Base-by-base conservation (phyloP, 2,888 invertebrate species). In the Xylophagus ater region DNA sequence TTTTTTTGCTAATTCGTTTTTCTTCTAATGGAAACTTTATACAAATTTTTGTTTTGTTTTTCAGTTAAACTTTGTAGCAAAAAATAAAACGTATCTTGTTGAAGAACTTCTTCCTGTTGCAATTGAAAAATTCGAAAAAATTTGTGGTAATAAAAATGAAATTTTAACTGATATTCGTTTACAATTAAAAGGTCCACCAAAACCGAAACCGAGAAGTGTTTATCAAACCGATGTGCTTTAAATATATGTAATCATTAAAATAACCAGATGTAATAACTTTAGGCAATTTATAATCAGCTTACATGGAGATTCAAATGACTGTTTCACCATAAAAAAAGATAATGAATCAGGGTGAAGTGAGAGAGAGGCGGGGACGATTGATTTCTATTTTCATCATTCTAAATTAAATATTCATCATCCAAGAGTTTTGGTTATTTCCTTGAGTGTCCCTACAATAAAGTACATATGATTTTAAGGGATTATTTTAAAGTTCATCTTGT, bases 161-260 rank as follows among this genome's bases (percentile, higher is more conserved):
- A 51, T 53, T 8, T 46, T 65, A 12, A 38, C 51, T 4, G 56
- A 55, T 14, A 43, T 63, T 24, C 53, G 57, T 41, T 42, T 50
- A 12, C 51, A 55, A 43, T 46, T 60, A 2, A 32, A 44, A 15
- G 55, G 51, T 4, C 54, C 58, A 4, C 65, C 65, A 3, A 51
- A 58, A 44, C 62, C 65, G 2, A 62, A 61, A 17, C 64, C 65
- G 39, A 56, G 65, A 9, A 65, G 58, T 48, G 56, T 65, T 36
- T 65, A 65, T 42, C 61, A 61, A 48, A 65, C 63, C 3, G 65
- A 62, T 51, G 57, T 65, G 4, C 56, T 65, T 31, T 65, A 59
- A 51, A 23, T 13, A 17, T n/a, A 5, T 14, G 4, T 20, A 32
- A 4, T 32, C 8, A 21, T 32, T 23, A n/a, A n/a, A n/a, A n/a